Evolutionary conservation across 2,888 invertebrate species (phyloP), one percentile per base, ranked within the genome.

Genomic region (Rhagonycha fulva): DNA sequence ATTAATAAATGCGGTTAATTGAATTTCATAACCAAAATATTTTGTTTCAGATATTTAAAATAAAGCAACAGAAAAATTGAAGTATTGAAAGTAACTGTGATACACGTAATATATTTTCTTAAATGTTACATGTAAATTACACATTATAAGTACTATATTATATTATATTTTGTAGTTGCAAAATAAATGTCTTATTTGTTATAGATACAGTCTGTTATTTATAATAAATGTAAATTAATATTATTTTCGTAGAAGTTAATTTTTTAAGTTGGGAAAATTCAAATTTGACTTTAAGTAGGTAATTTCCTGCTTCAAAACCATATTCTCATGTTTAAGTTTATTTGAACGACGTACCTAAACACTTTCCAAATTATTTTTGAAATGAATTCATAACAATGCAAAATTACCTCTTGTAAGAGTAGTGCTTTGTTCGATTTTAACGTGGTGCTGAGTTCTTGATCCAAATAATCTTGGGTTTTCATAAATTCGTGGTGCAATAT

Each of bases 401-500:
- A 47, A 30, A 19, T 23, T 66, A 84, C 83, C 78, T 86, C 86
- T 75, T 84, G 83, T 30, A 86, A 69, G n/a, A 86, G 79, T 19
- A 84, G 76, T 7, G 84, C 84, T 71, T 81, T 82, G 24, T 83
- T 82, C 9, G 85, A 82, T 61, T 82, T 80, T n/a, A 71, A 28
- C 2, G 84, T 82, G 47, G 78, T 73, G 63, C 80, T 82, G 67
- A 87, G 77, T 70, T 84, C 76, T 12, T 81, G 77, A 12, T 78
- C 72, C 26, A 87, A 79, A 12, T 82, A 32, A n/a, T 81, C 76
- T 72, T 86, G 85, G 62, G 83, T 82, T 74, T 86, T 85, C 83
- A 85, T 83, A 67, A 84, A 85, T 71, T 86, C 85, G 12, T 82
- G 76, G 71, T 86, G 84, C 67, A 87, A 76, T 23, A 87, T 70